Conservation (phyloP, 2,888 invertebrate species). For the Diarsia brunnea region DNA sequence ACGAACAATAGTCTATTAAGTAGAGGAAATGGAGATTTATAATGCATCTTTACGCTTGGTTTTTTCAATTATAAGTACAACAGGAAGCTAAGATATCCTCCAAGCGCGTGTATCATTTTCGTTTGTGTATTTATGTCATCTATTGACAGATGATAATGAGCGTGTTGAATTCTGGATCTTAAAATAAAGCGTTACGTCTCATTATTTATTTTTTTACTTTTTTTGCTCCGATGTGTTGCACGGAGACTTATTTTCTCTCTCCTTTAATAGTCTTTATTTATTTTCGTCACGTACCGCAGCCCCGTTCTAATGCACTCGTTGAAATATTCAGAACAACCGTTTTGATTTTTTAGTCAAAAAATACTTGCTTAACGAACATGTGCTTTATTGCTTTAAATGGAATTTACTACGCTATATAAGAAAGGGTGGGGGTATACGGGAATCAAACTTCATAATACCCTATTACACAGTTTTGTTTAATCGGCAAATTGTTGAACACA, state of each 20-base stretch:
- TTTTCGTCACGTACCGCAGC: constrained; percentile 53
- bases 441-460: neutral
- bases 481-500: constrained; percentile 11
- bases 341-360: constrained; percentile 33
- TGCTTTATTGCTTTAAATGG: neutral
- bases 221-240: constrained; percentile 21
- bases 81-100: constrained; percentile 11
- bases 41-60: constrained; percentile 54
- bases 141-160: neutral
- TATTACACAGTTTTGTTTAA: constrained; percentile 13
- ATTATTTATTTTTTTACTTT: constrained; percentile 43
- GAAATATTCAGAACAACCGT: constrained; percentile 47
- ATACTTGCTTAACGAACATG: constrained; percentile 25
- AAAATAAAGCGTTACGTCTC: constrained; percentile 35
- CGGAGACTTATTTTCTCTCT: constrained; percentile 30
- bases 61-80: constrained; percentile 40
- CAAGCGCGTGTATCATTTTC: constrained; percentile 1
- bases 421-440: neutral
- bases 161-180: constrained; percentile 9
- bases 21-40: constrained; percentile 66
- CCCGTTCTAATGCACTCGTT: constrained; percentile 42
- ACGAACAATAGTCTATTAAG: constrained; percentile 73
- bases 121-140: constrained; percentile 8
- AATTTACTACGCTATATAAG: neutral
- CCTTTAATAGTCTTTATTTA: constrained; percentile 46